phyloP scores from a whole-genome alignment of 2,113 vertebrate genomes.

The Protobothrops flavoviridis region DNA sequence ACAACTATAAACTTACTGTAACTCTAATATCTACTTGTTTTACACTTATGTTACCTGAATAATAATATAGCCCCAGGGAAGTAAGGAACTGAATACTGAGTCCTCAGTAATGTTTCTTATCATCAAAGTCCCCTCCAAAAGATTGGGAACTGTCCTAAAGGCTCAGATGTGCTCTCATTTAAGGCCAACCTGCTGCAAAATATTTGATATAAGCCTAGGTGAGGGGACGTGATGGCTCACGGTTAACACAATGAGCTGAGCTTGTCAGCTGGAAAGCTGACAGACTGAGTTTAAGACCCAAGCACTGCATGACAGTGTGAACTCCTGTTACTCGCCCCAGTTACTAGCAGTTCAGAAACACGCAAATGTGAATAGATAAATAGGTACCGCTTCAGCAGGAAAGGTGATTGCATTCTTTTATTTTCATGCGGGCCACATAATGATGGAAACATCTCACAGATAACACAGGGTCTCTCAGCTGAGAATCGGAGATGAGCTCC shows the following conservation, averaged over 20 bases:
- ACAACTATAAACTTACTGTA: too few species aligned
- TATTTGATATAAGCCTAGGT: background rate
- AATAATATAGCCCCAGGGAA: background rate
- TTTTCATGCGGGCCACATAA: background rate
- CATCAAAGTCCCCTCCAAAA: background rate
- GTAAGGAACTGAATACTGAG: background rate
- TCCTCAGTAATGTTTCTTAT: background rate
- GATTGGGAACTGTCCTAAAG: background rate
- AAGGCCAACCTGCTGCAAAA: background rate
- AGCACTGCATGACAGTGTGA: background rate
- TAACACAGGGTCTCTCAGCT: background rate
- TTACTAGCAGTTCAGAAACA: background rate
- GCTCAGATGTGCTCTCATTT: background rate
- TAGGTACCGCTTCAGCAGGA: background rate
- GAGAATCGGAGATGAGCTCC: background rate
- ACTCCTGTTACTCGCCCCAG: background rate
- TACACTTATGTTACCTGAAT: background rate
- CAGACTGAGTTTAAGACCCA: background rate
- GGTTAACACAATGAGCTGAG: background rate
- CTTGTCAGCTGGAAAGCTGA: background rate
- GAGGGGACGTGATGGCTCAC: too few species aligned
- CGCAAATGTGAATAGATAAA: background rate
- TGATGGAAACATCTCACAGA: background rate
- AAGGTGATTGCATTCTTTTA: background rate
- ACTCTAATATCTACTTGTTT: background rate